Evolutionary conservation across 2,113 vertebrate genomes (phyloP).

Genomic region (Halcyon malimbica): DNA sequence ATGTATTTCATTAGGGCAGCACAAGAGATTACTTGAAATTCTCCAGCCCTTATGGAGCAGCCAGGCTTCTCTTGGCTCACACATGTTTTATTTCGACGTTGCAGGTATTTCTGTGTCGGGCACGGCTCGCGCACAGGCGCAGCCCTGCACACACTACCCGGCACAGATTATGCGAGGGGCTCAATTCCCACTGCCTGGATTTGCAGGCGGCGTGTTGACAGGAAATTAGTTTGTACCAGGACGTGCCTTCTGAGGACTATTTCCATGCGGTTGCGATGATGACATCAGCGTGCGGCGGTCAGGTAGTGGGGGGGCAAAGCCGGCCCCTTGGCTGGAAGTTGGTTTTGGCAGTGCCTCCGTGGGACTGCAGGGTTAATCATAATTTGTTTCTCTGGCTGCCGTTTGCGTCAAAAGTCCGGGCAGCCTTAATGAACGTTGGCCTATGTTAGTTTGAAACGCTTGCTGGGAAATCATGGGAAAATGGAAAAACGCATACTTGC

Average conservation of each 20-base stretch:
- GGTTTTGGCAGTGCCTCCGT: slow-evolving; percentile 18
- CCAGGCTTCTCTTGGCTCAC: neutral
- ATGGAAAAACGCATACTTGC: neutral
- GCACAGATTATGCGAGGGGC: neutral
- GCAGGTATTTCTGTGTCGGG: neutral
- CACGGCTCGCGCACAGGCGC: neutral
- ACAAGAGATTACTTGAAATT: neutral
- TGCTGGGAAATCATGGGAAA: slow-evolving; percentile 62
- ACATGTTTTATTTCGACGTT: neutral
- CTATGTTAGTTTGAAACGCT: slow-evolving; percentile 46
- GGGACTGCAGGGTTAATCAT: slow-evolving; percentile 25
- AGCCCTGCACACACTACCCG: neutral
- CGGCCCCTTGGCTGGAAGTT: slow-evolving; percentile 3
- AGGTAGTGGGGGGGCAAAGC: neutral
- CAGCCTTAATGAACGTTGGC: slow-evolving; percentile 36
- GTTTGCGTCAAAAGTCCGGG: slow-evolving; percentile 5
- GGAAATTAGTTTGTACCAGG: slow-evolving; percentile 59
- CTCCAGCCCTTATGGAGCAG: neutral
- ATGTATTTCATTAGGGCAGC: neutral
- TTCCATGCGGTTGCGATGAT: slow-evolving; percentile 27
- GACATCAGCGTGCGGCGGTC: slow-evolving; percentile 8
- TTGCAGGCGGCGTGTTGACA: slow-evolving; percentile 53
- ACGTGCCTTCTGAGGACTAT: slow-evolving; percentile 46
- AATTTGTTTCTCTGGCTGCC: slow-evolving; percentile 42
- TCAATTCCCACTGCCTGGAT: slow-evolving; percentile 22